phyloP scores from a whole-genome alignment of 1,140 invertebrate species.

The Drosophila kepulauana region DNA sequence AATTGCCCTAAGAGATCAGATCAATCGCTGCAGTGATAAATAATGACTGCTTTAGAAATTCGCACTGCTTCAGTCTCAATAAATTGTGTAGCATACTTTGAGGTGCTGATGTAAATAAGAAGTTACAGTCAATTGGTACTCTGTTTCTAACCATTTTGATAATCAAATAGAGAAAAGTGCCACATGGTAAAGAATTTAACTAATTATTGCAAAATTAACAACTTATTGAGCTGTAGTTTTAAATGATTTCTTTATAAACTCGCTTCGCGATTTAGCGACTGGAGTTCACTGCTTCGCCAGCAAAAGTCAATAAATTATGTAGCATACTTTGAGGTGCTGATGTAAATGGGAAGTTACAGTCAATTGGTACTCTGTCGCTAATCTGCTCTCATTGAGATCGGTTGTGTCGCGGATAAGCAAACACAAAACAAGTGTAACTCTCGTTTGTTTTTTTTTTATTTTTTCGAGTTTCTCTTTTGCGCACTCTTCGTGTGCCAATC shows the following conservation, averaged over 20 bases:
- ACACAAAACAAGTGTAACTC: too few relatives aligned
- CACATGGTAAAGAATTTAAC: too few relatives aligned
- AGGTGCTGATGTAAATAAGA: slow-evolving; percentile 20
- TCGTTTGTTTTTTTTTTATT: too few relatives aligned
- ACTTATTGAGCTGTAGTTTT: not conserved
- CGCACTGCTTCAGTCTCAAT: slow-evolving; percentile 52
- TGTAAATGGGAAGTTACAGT: too few relatives aligned
- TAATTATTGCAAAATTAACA: not conserved
- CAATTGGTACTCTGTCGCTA: too few relatives aligned
- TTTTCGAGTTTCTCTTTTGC: too few relatives aligned
- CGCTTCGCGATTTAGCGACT: not conserved
- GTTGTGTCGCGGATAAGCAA: too few relatives aligned
- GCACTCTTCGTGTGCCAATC: too few relatives aligned
- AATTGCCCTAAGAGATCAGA: slow-evolving; percentile 25
- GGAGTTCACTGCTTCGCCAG: slow-evolving; percentile 35
- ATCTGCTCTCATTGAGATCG: too few relatives aligned
- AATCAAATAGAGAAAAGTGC: too few relatives aligned
- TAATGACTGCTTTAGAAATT: slow-evolving; percentile 2
- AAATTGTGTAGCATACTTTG: slow-evolving; percentile 76
- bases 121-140: too few relatives aligned
- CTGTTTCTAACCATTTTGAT: too few relatives aligned
- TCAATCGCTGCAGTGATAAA: slow-evolving; percentile 39
- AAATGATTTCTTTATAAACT: slow-evolving; percentile 2
- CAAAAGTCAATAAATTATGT: slow-evolving; percentile 67
- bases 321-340: slow-evolving; percentile 66